Percentiles rank a stretch among this genome's conserved stretches.
phyloP scores from a whole-genome alignment of 2,797 vertebrate genomes.

The Brachyrhaphis roseni region DNA sequence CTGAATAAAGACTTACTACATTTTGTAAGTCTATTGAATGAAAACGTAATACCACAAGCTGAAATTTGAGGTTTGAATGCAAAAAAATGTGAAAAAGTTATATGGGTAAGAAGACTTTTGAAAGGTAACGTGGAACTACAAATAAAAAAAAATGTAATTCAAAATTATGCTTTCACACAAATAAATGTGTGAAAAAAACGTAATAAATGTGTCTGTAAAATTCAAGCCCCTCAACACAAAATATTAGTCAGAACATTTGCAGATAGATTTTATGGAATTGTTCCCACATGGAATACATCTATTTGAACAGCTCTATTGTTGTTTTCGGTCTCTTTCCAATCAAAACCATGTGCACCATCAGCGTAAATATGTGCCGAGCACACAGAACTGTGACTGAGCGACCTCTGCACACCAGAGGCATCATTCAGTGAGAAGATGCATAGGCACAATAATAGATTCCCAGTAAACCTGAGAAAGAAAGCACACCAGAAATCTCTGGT shows the following conservation, averaged over 20 bases:
- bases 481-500: conserved; percentile 28
- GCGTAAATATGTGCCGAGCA: conserved; percentile 54
- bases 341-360: conserved; percentile 55
- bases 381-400: conserved; percentile 38
- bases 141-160: conserved; percentile 41
- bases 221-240: conserved; percentile 41
- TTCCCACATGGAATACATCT: conserved; percentile 45
- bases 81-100: not conserved
- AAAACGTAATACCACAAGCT: not conserved
- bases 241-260: conserved; percentile 41
- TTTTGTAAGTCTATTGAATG: not conserved
- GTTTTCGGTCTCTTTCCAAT: conserved; percentile 64
- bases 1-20: too few relatives aligned
- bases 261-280: conserved; percentile 57
- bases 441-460: conserved; percentile 37
- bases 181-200: conserved; percentile 34
- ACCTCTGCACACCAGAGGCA: conserved; percentile 42
- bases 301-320: conserved; percentile 64
- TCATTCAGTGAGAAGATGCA: conserved; percentile 46
- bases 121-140: not conserved
- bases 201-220: conserved; percentile 43
- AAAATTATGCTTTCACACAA: conserved; percentile 21
- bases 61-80: not conserved
- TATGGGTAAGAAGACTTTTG: not conserved
- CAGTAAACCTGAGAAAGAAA: conserved; percentile 41